Evolutionary conservation across 2,113 vertebrate species (phyloP).

Genomic region (Zapus hudsonius): DNA sequence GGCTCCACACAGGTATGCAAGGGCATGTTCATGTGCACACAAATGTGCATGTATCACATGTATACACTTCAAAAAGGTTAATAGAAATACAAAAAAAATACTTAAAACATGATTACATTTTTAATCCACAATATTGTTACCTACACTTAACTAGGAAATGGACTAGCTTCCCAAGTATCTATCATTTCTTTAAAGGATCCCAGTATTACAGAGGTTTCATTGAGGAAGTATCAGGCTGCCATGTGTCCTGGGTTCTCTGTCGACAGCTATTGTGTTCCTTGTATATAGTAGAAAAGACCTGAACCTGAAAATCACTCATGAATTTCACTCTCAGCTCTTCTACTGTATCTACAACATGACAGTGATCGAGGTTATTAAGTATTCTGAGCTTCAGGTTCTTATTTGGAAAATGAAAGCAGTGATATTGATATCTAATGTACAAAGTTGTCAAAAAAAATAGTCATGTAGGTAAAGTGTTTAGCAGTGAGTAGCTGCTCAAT

Average conservation of each 20-base stretch:
- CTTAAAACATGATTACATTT: not conserved
- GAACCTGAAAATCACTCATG: not conserved
- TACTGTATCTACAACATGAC: not conserved
- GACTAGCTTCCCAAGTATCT: too few species aligned
- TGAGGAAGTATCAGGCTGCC: not conserved
- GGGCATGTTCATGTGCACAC: too few species aligned
- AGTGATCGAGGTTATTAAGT: not conserved
- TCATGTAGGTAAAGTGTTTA: not conserved
- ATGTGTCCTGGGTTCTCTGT: not conserved
- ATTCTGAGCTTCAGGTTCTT: conserved; percentile 9
- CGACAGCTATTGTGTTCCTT: not conserved
- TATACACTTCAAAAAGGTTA: too few species aligned
- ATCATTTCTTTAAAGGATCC: not conserved
- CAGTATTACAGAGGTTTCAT: rapidly evolving
- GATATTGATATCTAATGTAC: not conserved
- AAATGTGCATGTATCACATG: too few species aligned
- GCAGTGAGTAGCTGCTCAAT: not conserved
- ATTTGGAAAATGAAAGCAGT: not conserved
- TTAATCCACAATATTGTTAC: not conserved
- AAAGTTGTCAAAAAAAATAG: not conserved
- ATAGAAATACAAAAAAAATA: not conserved
- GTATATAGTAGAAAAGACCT: not conserved
- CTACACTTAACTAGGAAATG: not conserved
- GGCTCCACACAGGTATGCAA: too few species aligned
- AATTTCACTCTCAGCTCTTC: not conserved